These are phyloP conservation scores for Darevskia nairensis DNA, from an alignment of 2,797 vertebrate species.

Conservation along the genomic window DNA sequence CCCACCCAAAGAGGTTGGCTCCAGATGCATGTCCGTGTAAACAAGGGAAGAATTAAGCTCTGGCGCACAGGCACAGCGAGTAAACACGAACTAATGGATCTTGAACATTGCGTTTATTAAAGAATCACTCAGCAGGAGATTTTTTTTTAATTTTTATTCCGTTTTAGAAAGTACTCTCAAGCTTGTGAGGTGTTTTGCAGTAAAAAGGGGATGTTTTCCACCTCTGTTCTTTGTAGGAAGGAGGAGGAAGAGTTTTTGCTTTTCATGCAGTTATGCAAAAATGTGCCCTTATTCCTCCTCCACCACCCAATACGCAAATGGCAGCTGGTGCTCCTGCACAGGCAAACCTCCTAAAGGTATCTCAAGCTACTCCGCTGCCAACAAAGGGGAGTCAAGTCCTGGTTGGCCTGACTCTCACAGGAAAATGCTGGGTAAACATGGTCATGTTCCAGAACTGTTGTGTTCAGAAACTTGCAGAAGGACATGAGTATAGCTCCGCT, in stretches of 20 bases:
- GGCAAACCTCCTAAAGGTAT: background rate
- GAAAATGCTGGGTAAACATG: constrained; percentile 63
- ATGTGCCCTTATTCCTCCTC: background rate
- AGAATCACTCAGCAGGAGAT: background rate
- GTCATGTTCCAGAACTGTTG: constrained; percentile 22
- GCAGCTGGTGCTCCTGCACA: background rate
- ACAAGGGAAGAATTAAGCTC: background rate
- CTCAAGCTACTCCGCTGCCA: background rate
- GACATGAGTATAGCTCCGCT: rapidly evolving
- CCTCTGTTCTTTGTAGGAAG: background rate
- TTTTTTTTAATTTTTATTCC: background rate
- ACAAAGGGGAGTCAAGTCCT: background rate
- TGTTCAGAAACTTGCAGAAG: background rate
- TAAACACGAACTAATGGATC: background rate
- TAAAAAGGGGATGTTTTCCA: background rate
- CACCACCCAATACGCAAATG: background rate
- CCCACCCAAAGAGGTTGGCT: background rate
- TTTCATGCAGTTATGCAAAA: background rate
- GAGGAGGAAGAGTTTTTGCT: background rate
- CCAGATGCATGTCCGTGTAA: background rate
- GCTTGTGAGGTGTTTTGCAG: background rate
- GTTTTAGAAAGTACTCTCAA: background rate
- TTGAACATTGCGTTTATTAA: background rate
- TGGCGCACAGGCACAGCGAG: background rate
- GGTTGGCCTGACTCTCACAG: background rate